Base-by-base conservation (phyloP, 2,113 vertebrate species). In the Verasper variegatus region DNA sequence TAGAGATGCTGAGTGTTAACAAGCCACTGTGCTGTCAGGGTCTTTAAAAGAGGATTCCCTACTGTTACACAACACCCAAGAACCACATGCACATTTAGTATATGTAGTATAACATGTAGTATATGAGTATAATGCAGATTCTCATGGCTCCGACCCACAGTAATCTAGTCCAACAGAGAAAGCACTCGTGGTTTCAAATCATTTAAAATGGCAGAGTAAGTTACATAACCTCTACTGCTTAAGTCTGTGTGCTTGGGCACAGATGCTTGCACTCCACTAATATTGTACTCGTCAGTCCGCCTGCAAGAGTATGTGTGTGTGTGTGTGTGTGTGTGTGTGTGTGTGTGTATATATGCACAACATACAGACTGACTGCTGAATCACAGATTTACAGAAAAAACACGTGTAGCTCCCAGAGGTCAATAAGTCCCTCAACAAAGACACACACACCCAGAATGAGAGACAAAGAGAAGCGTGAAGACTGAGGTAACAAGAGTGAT, bases 201-300 rank as follows among this genome's bases (percentile, higher is more conserved):
- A 92, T 89, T 87, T 86, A 79, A 92, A 91, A 91, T 88, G 90
- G 89, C 85, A 89, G 85, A 87, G 83, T 86, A 73, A 87, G 87
- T 94, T 94, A 89, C 88, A 89, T 94, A 93, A 94, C 81, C 74
- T 47, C 83, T 47, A 68, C 69, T 78, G 91, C 87, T 89, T 89
- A 92, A 69, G 82, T 84, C 74, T 86, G 71, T 78, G 74, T 78
- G 79, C 45, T 55, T 74, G 82, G 84, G 80, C 86, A 81, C 87
- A 89, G 90, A 86, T 86, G 84, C 85, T 76, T 64, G 68, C 73
- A 21, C 70, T 87, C 81, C 49, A 73, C 82, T 88, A 91, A 91
- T 88, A 84, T 86, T 83, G 79, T 78, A 82, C 73, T 75, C 21
- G 64, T 83, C 75, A 78, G 73, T 31, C 60, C n/a, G 45, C 71